Evolutionary conservation across 2,113 vertebrate genomes (phyloP).

Genomic region (Ciconia maguari): DNA sequence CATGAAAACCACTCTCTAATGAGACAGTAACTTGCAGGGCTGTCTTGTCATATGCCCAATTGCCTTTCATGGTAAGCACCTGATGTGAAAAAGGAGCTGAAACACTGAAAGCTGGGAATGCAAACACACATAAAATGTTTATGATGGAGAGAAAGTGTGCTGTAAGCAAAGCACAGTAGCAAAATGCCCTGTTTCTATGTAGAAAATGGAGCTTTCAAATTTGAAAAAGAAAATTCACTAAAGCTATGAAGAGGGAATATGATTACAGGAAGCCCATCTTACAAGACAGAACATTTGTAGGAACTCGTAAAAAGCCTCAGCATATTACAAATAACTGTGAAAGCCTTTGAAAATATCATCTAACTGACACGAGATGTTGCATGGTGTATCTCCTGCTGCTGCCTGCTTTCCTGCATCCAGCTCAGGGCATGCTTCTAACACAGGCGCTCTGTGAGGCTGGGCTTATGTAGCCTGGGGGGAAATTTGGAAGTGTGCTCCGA

Average conservation of each 20-base stretch:
- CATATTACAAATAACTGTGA: not conserved
- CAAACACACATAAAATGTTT: not conserved
- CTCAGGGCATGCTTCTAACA: not conserved
- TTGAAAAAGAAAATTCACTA: not conserved
- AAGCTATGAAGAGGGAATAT: not conserved
- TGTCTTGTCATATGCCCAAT: not conserved
- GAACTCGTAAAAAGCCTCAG: not conserved
- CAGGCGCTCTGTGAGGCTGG: accelerated
- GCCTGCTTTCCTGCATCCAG: not conserved
- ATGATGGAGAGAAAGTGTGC: not conserved
- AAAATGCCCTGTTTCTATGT: not conserved
- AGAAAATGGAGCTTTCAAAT: not conserved
- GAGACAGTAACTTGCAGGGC: not conserved
- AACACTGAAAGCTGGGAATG: not conserved
- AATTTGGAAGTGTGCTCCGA: not conserved
- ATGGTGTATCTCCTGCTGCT: not conserved
- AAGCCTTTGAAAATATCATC: not conserved
- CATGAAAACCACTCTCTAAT: not conserved
- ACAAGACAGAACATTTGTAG: not conserved
- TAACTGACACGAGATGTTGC: not conserved
- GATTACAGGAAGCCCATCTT: not conserved
- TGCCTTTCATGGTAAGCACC: not conserved
- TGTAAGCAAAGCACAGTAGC: not conserved
- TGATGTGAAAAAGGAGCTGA: not conserved
- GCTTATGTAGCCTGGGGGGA: accelerated